Evolutionary conservation across 2,888 invertebrate genomes (phyloP), one percentile per base, ranked within the genome.

Genomic region (Dasysyrphus albostriatus): DNA sequence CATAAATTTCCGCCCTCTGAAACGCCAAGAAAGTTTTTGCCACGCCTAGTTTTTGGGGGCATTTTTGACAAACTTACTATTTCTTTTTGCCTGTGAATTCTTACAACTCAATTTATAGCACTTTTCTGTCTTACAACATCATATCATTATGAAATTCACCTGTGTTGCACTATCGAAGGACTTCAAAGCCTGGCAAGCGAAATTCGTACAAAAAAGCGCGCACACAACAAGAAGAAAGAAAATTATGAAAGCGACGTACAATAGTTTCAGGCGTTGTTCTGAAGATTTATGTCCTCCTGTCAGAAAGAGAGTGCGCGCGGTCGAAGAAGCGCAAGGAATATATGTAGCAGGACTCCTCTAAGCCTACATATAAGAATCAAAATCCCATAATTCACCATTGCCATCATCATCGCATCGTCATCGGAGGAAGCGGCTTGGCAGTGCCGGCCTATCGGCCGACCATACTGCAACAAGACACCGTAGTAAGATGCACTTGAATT

Each of bases 251-350:
- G 83, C 87, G 74, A 61, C 78, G 14, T 78, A 74, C 75, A 72
- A 83, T 75, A 75, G 79, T 87, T 87, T 67, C 83, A 87, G 87
- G 87, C 87, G 87, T 87, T 87, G 83, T 87, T 65, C 70, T 19
- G 47, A 72, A 67, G 87, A 87, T 87, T 87, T 83, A 87, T 87
- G 87, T 72, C 77, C 85, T 82, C 82, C 85, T 85, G 85, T 87
- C 83, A 78, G 73, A 51, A 37, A 54, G 69, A 19, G 14, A 12
- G 59, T 42, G 34, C 58, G 58, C 58, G 72, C 8, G 42, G 37
- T 42, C 37, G 29, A 56, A 32, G 44, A n/a, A 42, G 59, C 29
- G 61, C 24, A 59, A 24, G 29, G 44, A 63, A 63, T 44, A 47
- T 61, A 47, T 61, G 67, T 72, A 58, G 44, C 10, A 42, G 76